Evolutionary conservation across 64 coral and sea anemone species (phyloP).

Genomic region (Montipora capricornis): DNA sequence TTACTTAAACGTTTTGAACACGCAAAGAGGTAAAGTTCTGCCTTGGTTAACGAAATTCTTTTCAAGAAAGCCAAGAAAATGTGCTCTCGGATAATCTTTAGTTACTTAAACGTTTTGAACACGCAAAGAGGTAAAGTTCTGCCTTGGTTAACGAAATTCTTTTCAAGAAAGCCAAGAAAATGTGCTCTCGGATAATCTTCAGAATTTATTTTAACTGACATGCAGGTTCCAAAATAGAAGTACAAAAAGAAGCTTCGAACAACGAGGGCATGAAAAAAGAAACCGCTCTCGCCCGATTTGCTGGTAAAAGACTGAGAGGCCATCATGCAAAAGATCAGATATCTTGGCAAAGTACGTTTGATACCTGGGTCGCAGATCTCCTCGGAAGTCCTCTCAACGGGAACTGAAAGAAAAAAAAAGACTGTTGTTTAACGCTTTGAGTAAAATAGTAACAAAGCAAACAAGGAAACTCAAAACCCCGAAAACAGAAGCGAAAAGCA

Average conservation of each 20-base stretch:
- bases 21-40: neutral
- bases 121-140: neutral
- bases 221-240: neutral
- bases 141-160: neutral
- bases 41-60: neutral
- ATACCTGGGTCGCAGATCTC: slow-evolving; percentile 30
- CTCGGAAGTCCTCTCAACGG: neutral
- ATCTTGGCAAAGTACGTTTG: neutral
- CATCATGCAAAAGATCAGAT: neutral
- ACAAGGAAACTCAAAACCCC: neutral
- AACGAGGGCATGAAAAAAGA: too few species aligned
- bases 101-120: neutral
- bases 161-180: neutral
- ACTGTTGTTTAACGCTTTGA: neutral
- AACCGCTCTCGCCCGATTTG: too few species aligned
- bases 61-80: neutral
- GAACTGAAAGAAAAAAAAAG: slow-evolving; percentile 31
- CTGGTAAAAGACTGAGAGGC: too few species aligned
- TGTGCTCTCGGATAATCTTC: neutral
- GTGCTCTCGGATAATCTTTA: neutral
- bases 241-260: too few species aligned
- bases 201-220: neutral
- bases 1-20: neutral
- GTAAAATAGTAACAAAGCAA: neutral
- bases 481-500: neutral